Conservation (phyloP, 2,113 vertebrate species). For the Alethe castanea region DNA sequence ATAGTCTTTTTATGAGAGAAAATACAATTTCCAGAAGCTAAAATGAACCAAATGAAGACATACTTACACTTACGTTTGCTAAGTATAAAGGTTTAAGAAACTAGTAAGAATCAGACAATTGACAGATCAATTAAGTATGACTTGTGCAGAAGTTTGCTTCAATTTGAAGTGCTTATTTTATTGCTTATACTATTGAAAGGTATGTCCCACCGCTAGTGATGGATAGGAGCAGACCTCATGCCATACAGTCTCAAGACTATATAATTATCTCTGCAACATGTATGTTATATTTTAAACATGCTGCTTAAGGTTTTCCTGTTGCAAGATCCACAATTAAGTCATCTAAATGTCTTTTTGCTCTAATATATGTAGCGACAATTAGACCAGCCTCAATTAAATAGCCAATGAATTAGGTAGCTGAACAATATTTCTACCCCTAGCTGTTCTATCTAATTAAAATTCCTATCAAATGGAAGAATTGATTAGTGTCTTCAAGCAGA, state of each 20-base stretch:
- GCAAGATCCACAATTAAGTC: conserved; percentile 51
- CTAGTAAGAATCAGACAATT: conserved; percentile 24
- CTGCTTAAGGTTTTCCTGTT: conserved; percentile 27
- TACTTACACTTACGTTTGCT: background rate
- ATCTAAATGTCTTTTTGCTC: conserved; percentile 42
- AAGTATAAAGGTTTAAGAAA: conserved; percentile 30
- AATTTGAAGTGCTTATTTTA: conserved; percentile 51
- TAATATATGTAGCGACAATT: conserved; percentile 53
- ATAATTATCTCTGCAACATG: conserved; percentile 30
- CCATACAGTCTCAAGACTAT: background rate
- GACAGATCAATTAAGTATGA: conserved; percentile 32
- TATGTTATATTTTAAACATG: background rate
- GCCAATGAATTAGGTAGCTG: conserved; percentile 40
- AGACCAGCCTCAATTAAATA: conserved; percentile 62
- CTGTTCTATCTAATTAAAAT: conserved; percentile 76
- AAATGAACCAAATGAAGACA: background rate
- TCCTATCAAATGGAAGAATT: conserved; percentile 69
- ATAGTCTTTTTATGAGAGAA: background rate
- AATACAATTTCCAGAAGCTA: background rate
- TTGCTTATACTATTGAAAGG: background rate
- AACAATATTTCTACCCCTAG: conserved; percentile 65
- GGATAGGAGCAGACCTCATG: background rate
- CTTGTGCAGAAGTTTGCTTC: conserved; percentile 57
- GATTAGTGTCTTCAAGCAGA: conserved; percentile 70
- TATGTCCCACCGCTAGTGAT: conserved; percentile 16